A percentile compares a stretch with the other conserved stretches of the same genome.
These are phyloP conservation scores for Heloderma charlesbogerti DNA, from an alignment of 2,113 vertebrate genomes.

Conservation along the genomic window DNA sequence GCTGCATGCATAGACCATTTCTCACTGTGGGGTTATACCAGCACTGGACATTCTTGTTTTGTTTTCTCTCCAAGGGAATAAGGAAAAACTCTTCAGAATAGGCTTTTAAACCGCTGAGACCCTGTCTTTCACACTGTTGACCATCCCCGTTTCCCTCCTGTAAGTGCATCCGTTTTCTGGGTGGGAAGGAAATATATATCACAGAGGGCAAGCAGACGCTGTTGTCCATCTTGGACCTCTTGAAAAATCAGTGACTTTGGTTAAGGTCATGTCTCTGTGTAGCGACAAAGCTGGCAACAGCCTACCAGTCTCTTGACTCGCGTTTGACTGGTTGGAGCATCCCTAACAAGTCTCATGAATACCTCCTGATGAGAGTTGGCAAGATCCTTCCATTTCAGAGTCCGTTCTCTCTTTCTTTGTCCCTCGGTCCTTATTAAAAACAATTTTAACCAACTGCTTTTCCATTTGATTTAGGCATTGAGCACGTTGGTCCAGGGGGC, in stretches of 20 bases:
- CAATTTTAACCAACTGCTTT: not conserved
- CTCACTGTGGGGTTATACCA: not conserved
- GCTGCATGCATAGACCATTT: not conserved
- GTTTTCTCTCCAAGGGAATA: not conserved
- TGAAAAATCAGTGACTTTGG: not conserved
- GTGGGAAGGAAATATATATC: not conserved
- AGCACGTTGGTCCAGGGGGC: not conserved
- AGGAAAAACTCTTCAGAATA: not conserved
- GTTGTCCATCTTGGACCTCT: not conserved
- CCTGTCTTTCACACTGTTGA: not conserved
- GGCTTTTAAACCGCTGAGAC: not conserved
- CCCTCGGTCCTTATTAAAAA: not conserved
- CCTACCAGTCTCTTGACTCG: not conserved
- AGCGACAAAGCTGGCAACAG: not conserved
- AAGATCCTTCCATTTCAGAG: not conserved
- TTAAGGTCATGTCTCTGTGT: not conserved
- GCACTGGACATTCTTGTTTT: not conserved
- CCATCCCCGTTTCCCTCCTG: not conserved
- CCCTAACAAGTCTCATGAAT: not conserved
- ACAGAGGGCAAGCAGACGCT: too few relatives aligned
- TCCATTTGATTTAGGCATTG: not conserved
- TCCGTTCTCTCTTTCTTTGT: not conserved
- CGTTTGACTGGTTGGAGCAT: not conserved
- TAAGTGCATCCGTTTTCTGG: not conserved
- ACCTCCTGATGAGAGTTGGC: not conserved